Conservation (phyloP, 2,797 vertebrate genomes). For the Danio kyathit region DNA sequence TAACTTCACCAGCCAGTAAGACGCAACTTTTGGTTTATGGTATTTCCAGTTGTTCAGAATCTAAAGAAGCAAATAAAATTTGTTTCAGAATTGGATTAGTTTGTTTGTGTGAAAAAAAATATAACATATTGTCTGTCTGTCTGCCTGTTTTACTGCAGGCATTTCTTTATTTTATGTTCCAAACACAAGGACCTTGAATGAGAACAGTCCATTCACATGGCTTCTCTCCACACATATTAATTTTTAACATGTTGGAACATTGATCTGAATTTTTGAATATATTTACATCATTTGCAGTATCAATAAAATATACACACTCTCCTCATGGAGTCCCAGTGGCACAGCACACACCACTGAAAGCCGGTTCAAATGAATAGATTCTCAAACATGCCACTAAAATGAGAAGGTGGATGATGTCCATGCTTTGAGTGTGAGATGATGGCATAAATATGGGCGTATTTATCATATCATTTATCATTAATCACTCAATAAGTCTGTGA, state of each 20-base stretch:
- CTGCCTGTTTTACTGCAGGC: not conserved
- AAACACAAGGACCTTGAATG: constrained; percentile 49
- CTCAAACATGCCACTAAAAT: constrained; percentile 24
- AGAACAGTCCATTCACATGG: constrained; percentile 42
- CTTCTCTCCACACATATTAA: constrained; percentile 39
- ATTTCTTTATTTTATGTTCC: constrained; percentile 28
- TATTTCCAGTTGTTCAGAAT: constrained; percentile 98
- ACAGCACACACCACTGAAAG: not conserved
- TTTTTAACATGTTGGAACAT: constrained; percentile 54
- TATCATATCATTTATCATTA: constrained; percentile 54
- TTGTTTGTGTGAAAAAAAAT: not conserved
- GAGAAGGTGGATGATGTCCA: constrained; percentile 35
- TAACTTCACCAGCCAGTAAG: constrained; percentile 96
- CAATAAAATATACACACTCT: constrained; percentile 45
- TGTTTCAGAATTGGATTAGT: not conserved
- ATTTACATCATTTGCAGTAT: constrained; percentile 46
- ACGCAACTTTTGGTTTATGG: constrained; percentile 97
- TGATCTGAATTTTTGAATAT: constrained; percentile 57
- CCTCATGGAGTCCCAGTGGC: constrained; percentile 7
- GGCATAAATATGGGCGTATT: constrained; percentile 41
- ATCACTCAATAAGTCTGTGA: constrained; percentile 50
- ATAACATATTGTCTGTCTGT: not conserved
- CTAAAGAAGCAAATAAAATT: constrained; percentile 71
- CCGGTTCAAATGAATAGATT: constrained; percentile 20
- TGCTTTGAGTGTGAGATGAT: constrained; percentile 42